A percentile compares a stretch with the other conserved stretches of the same genome.
These are phyloP conservation scores for Menura novaehollandiae DNA, from an alignment of 2,113 vertebrate genomes.

Conservation along the genomic window DNA sequence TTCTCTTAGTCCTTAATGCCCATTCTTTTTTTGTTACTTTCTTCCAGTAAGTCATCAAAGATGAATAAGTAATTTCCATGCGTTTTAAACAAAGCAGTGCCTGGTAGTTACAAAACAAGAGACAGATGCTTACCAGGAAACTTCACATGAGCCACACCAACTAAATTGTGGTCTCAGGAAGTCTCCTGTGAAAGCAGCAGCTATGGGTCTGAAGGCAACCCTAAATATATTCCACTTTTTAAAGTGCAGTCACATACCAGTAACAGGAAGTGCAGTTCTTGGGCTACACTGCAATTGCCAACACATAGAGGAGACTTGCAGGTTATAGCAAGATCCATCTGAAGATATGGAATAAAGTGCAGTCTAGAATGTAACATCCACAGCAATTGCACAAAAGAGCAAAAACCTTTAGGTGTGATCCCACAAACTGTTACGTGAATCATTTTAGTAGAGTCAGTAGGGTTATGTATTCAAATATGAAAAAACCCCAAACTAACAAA, in stretches of 20 bases:
- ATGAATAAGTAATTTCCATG: background rate
- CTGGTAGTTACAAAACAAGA: background rate
- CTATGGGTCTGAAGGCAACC: background rate
- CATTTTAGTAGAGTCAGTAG: background rate
- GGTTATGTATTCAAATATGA: background rate
- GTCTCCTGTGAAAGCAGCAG: background rate
- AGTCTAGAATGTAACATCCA: background rate
- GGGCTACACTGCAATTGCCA: background rate
- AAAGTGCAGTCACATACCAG: background rate
- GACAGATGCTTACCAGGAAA: background rate
- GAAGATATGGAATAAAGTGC: background rate
- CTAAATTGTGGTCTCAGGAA: background rate
- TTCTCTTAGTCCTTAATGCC: background rate
- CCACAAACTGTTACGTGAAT: background rate
- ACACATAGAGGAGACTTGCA: background rate
- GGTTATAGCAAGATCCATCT: background rate
- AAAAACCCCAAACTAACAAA: background rate
- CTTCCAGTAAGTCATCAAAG: background rate
- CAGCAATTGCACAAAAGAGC: background rate
- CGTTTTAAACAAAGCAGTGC: background rate
- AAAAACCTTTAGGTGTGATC: background rate
- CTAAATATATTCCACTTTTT: background rate
- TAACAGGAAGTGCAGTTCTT: background rate
- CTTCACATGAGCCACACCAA: background rate
- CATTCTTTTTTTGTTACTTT: background rate